These are phyloP conservation scores for Tachina fera DNA, from an alignment of 2,888 invertebrate species.

Conservation along the genomic window DNA sequence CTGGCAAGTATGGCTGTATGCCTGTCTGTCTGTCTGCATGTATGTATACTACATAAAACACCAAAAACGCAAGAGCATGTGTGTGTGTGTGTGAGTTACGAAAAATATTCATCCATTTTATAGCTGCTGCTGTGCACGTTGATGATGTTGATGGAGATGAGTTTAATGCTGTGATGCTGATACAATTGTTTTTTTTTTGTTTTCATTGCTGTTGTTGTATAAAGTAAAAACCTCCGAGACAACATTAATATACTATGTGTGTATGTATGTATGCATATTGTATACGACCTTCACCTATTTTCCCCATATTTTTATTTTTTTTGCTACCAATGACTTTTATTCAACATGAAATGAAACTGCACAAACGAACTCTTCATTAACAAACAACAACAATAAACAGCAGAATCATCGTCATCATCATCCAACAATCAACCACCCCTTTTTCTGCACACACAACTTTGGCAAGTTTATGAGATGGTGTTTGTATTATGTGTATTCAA, in stretches of 20 bases:
- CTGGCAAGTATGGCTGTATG: neutral
- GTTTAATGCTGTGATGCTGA: slow-evolving; percentile 27
- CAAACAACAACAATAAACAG: slow-evolving; percentile 51
- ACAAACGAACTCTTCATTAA: slow-evolving; percentile 60
- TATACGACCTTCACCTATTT: slow-evolving; percentile 72
- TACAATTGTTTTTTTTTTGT: slow-evolving; percentile 16
- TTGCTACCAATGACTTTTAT: slow-evolving; percentile 56
- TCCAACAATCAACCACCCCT: slow-evolving; percentile 24
- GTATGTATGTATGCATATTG: slow-evolving; percentile 47
- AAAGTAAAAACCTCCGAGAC: slow-evolving; percentile 68
- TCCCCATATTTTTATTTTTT: slow-evolving; percentile 54
- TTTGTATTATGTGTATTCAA: neutral
- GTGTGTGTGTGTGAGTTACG: neutral
- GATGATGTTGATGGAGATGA: slow-evolving; percentile 19
- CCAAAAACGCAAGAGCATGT: slow-evolving; percentile 3
- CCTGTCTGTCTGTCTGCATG: neutral
- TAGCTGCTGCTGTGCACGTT: slow-evolving; percentile 5
- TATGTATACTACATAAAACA: neutral
- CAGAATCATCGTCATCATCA: slow-evolving; percentile 37
- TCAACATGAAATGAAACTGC: slow-evolving; percentile 53
- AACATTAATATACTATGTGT: slow-evolving; percentile 58
- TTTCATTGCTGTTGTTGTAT: slow-evolving; percentile 47
- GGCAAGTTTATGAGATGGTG: neutral
- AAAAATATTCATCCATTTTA: slow-evolving; percentile 36
- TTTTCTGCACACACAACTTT: neutral